Evolutionary conservation across 2,888 invertebrate genomes (phyloP).

Genomic region (Resseliella maxima): DNA sequence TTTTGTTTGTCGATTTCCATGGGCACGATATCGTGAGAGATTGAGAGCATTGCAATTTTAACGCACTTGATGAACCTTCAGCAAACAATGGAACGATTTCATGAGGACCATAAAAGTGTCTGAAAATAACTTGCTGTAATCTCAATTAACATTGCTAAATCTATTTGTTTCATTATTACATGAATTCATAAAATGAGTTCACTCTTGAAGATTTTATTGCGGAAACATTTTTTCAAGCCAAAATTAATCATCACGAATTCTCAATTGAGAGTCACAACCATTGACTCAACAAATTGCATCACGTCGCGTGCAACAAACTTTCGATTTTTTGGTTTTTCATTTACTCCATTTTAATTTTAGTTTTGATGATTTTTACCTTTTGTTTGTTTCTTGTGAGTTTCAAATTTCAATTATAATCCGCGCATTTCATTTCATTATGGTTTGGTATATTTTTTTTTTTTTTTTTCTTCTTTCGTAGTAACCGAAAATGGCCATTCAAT

Average conservation of each 20-base stretch:
- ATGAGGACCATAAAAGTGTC: no score
- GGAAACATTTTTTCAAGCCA: neutral
- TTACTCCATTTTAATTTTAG: neutral
- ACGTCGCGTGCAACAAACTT: conserved; percentile 37
- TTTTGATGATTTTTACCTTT: neutral
- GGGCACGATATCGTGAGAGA: neutral
- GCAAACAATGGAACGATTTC: no score
- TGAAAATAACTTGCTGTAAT: no score
- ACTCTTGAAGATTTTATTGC: neutral
- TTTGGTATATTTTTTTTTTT: no score
- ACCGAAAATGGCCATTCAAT: neutral
- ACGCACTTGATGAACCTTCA: neutral
- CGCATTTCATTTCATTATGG: neutral
- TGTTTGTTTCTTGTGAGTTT: neutral
- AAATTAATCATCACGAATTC: neutral
- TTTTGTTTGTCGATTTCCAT: neutral
- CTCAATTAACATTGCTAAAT: no score
- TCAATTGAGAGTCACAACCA: conserved; percentile 14
- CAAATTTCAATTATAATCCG: conserved; percentile 14
- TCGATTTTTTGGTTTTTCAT: neutral
- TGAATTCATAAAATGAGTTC: no score
- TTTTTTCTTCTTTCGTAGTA: no score
- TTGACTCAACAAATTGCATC: neutral
- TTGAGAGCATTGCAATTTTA: neutral
- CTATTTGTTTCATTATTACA: no score